These are phyloP conservation scores for Paradisaea rubra DNA, from an alignment of 2,113 vertebrate species.

Conservation along the genomic window DNA sequence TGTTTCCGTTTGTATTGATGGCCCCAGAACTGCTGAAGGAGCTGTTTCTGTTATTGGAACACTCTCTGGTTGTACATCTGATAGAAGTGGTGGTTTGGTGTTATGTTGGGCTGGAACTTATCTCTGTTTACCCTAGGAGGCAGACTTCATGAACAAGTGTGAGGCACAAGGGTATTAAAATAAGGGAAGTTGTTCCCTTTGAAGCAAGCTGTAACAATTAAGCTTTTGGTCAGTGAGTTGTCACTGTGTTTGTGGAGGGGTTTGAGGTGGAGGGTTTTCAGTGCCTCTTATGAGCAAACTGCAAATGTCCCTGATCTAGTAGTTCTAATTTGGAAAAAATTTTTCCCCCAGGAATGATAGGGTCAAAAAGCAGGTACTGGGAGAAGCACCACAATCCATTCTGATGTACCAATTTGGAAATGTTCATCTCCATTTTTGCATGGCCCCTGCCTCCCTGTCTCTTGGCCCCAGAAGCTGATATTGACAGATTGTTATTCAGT, in stretches of 20 bases:
- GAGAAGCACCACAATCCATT: neutral
- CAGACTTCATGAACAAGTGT: neutral
- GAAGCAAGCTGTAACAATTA: neutral
- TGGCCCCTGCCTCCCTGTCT: neutral
- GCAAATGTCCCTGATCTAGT: neutral
- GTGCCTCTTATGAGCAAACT: neutral
- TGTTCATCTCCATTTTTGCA: neutral
- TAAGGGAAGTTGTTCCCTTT: neutral
- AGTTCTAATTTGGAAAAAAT: neutral
- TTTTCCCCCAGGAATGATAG: neutral
- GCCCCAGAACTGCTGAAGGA: neutral
- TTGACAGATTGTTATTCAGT: neutral
- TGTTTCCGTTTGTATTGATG: neutral
- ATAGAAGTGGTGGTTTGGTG: neutral
- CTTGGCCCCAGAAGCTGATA: neutral
- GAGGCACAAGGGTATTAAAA: neutral
- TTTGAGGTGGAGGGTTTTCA: neutral
- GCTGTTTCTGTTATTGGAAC: neutral
- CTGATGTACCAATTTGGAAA: neutral
- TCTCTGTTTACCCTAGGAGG: neutral
- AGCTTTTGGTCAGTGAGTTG: neutral
- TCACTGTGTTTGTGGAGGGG: neutral
- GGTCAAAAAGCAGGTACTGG: neutral
- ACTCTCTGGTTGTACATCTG: neutral
- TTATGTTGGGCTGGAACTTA: neutral